Evolutionary conservation across 2,888 invertebrate genomes (phyloP).

Genomic region (Xestia c-nigrum): DNA sequence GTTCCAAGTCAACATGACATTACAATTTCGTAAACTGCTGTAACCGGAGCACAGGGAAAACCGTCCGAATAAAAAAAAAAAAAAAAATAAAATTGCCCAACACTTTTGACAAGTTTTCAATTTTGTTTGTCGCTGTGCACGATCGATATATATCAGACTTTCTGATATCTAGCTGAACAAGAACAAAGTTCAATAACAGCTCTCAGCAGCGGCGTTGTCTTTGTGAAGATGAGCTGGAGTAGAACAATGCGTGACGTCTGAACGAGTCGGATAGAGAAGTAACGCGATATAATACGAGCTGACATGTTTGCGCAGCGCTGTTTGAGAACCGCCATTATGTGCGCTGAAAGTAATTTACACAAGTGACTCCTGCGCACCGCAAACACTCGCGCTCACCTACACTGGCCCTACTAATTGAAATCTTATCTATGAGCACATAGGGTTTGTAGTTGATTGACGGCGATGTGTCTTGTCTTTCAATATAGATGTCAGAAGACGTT

Average conservation of each 20-base stretch:
- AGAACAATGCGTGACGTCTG: conserved; percentile 59
- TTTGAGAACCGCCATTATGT: conserved; percentile 60
- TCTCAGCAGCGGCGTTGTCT: conserved; percentile 24
- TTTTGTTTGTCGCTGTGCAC: not conserved
- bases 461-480: conserved; percentile 68
- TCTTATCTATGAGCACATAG: conserved; percentile 67
- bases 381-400: conserved; percentile 63
- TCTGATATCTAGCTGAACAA: not conserved
- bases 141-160: not conserved
- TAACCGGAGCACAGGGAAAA: no score
- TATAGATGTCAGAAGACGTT: conserved; percentile 81
- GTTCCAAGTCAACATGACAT: not conserved
- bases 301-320: conserved; percentile 64
- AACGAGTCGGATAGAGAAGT: conserved; percentile 56
- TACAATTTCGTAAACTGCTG: not conserved
- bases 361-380: conserved; percentile 79
- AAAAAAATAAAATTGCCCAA: no score
- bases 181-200: not conserved
- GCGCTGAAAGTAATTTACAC: conserved; percentile 83
- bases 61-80: not conserved
- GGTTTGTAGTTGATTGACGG: conserved; percentile 71
- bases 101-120: not conserved
- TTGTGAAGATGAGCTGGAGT: conserved; percentile 39
- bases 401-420: conserved; percentile 56
- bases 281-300: conserved; percentile 64